Base-by-base conservation (phyloP, 2,888 invertebrate species). In the Apamea epomidion region DNA sequence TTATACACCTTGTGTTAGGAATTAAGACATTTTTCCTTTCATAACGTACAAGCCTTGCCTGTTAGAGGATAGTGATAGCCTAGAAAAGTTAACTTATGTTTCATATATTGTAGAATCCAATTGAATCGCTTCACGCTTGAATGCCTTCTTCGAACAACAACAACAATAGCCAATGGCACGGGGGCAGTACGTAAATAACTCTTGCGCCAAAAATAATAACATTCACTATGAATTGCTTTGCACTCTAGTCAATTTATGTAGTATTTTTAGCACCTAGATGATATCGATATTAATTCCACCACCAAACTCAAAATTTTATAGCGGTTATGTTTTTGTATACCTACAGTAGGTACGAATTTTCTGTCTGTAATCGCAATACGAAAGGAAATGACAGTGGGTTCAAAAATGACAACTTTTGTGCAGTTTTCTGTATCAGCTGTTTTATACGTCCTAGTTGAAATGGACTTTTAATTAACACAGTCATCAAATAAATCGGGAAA, bases 401-500 rank as follows among this genome's bases (percentile, higher is more conserved):
- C 1, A 32, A 5, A 25, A n/a, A 14, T 16, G 0, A 25, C 3
- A 0, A 8, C 1, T 12, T 18, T 54, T 21, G 29, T 8, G 42
- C 21, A 25, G 12, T 25, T 76, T 54, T 45, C 25, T 7, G 25
- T 29, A 54, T 45, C 29, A 32, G 1, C 14, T 18, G 42, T 42
- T 8, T 42, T 10, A 42, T 32, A 32, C 32, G 32, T 32, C 32
- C 32, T 48, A 54, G 18, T 42, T 12, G 29, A 68, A 29, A 54
- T 48, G n/a, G 45, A 54, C 4, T 18, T 29, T 51, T 62, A 54
- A 48, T 45, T 42, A 51, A 25, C 21, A 62, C 29, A 42, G 37
- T 54, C 16, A 64, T 29, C 0, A 58, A 58, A 65, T 48, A 21
- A 2, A 29, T 67, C 18, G 29, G 75, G 58, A 76, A 82, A 75